Conservation (phyloP, 2,797 vertebrate genomes). For the Sphenodon punctatus region DNA sequence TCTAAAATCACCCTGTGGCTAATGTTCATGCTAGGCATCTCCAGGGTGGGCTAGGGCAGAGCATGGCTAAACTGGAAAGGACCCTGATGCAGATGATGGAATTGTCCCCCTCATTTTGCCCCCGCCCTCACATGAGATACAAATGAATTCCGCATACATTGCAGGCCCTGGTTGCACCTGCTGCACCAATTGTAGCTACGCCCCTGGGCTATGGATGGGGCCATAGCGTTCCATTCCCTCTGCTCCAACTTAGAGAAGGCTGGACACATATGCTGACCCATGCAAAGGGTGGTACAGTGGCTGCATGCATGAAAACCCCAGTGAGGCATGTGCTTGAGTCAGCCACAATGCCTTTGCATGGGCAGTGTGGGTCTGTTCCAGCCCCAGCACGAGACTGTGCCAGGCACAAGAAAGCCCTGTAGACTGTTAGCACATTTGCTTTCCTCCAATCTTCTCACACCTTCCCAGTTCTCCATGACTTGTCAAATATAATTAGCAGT, state of each 20-base stretch:
- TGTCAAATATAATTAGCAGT: constrained; percentile 69
- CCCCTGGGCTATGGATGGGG: no score
- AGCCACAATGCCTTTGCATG: neutral
- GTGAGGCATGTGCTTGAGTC: neutral
- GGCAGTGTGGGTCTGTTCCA: neutral
- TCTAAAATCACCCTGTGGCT: no score
- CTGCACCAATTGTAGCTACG: no score
- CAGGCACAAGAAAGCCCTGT: constrained; percentile 19
- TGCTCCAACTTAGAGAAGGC: no score
- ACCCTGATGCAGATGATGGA: no score
- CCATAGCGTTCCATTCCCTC: no score
- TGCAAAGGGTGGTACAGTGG: neutral
- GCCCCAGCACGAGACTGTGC: neutral
- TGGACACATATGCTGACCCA: no score
- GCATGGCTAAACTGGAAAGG: no score
- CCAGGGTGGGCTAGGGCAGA: neutral
- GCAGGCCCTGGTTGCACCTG: no score
- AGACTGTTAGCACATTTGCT: constrained; percentile 10
- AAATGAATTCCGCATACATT: no score
- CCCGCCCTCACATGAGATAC: no score
- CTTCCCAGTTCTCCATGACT: constrained; percentile 42
- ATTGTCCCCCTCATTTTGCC: no score
- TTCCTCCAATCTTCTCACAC: constrained; percentile 16
- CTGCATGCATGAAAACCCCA: neutral
- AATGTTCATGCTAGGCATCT: neutral